These are phyloP conservation scores for Cyprinodon brontotheroides DNA, from an alignment of 2,113 vertebrate genomes.

Conservation along the genomic window DNA sequence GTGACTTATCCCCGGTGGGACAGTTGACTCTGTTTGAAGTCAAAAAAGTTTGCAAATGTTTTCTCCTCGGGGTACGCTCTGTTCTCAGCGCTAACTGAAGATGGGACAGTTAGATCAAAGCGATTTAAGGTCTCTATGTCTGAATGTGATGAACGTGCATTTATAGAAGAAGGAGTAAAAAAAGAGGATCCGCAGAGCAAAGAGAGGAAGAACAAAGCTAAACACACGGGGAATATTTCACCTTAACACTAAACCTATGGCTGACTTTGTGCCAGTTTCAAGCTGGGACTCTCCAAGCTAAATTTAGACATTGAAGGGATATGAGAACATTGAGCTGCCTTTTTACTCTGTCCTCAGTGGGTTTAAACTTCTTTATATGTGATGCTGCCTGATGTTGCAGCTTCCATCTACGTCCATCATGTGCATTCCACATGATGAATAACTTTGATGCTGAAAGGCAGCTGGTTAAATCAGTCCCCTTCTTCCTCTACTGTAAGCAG, in stretches of 20 bases:
- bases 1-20: conserved; percentile 5
- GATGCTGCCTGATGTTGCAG: conserved; percentile 8
- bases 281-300: conserved; percentile 16
- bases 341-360: conserved; percentile 21
- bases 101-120: neutral
- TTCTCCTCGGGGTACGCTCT: neutral
- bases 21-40: neutral
- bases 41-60: neutral
- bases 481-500: conserved; percentile 26
- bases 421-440: conserved; percentile 36
- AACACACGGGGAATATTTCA: conserved; percentile 58
- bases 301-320: conserved; percentile 32
- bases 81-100: conserved; percentile 1
- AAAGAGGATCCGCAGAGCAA: conserved; percentile 32
- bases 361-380: conserved; percentile 5
- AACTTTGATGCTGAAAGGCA: conserved; percentile 27
- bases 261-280: conserved; percentile 27
- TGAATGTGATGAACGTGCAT: conserved; percentile 1
- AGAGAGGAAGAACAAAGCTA: conserved; percentile 55
- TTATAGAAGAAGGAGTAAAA: conserved; percentile 1
- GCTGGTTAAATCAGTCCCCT: conserved; percentile 26
- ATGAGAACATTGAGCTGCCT: conserved; percentile 18
- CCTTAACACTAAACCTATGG: conserved; percentile 38
- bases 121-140: neutral
- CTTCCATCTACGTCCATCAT: conserved; percentile 22